Evolutionary conservation across 2,888 invertebrate species (phyloP), one percentile per base, ranked within the genome.

Genomic region (Erebia ligea): DNA sequence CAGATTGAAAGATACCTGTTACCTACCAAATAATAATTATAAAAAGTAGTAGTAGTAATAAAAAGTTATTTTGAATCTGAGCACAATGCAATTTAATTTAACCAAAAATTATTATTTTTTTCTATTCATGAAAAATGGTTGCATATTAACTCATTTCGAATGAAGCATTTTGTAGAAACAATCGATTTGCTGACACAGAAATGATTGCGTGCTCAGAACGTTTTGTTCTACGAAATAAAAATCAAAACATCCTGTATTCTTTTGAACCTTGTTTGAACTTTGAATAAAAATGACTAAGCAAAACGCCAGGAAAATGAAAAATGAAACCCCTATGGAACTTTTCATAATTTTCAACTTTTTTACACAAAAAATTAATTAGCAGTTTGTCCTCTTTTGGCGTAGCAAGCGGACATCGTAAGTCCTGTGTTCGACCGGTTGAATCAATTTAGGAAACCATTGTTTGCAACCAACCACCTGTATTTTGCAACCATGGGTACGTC

Each of bases 121-220:
- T 5, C 17, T 6, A 15, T 73, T 73, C 54, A 45, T 69, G 79
- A 80, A 78, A 80, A 84, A 82, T 77, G 79, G 79, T 80, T 76
- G 76, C 54, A 59, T 67, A 59, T 67, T 67, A 48, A 59, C 66
- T 80, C 77, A 79, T 82, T 80, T 75, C 75, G 77, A 79, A 77
- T 81, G 80, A 6, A 61, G 11, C 19, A 17, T 13, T 19, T 34
- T 13, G 19, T 42, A 45, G 61, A 13, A 75, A 79, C 83, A 84
- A 86, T 86, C 81, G 77, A 77, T 81, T 82, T 75, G 78, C 68
- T 77, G 79, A 78, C 76, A 79, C 77, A 79, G 76, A 74, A 81
- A 84, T 80, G 76, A 59, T 82, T 79, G 82, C 83, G 82, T 84
- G 80, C 65, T 71, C 58, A 62, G 74, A 71, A 73, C 25, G 42